Base-by-base conservation (phyloP, 2,888 invertebrate species). In the Chaitophorus viminalis region DNA sequence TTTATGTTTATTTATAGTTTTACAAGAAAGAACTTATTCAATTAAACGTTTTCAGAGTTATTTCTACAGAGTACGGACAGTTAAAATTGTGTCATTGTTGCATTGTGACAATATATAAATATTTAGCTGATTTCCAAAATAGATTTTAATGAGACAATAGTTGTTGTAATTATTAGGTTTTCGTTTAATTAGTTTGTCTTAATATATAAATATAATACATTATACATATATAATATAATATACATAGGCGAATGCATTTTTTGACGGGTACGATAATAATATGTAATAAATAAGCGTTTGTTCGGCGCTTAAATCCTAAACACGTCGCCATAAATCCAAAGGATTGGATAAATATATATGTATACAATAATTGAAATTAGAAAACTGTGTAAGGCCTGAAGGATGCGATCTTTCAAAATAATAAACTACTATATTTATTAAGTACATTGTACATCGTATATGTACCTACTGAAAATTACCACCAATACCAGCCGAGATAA, bases 321-420 rank as follows among this genome's bases (percentile, higher is more conserved):
- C 52, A 86, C 86, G 86, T 86, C 86, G 25, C 33, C 72, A 86
- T 86, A 86, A 86, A 86, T 86, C 78, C 29, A 78, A 29, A 25
- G 72, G 85, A 72, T 78, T 75, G 46, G 68, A 77, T 77, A 77
- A 68, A 83, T 39, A 25, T 54, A 54, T 70, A 54, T 52, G 29
- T 70, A 14, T 68, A 78, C 21, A 86, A 78, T 83, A 83, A 54
- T 86, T 72, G 54, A 72, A 86, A 79, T 79, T 86, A 78, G 29
- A 76, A 86, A 72, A 86, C 18, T 54, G 29, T 78, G 11, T 86
- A 72, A 78, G 21, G 36, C 54, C 31, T 72, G 78, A 86, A 86
- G 39, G 86, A 39, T n/a, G n/a, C 1, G 29, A 86, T 86, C 54
- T 36, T 78, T 86, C 72, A 78, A 70, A 70, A 70, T 70, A 86